Conservation (phyloP, 2,888 invertebrate genomes). For the Diaphora mendica region DNA sequence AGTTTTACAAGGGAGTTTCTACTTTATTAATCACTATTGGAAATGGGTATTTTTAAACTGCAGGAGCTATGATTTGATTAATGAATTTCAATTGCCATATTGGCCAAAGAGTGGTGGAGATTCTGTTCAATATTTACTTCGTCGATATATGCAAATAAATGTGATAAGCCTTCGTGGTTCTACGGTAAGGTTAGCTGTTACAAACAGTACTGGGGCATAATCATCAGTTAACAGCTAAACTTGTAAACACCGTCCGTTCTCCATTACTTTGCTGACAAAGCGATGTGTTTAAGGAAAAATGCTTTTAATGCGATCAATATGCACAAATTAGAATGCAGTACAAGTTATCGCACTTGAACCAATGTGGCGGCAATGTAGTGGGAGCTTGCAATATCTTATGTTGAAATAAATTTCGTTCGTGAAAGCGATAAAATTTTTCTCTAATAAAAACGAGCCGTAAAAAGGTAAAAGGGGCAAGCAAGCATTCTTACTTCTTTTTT, state of each 20-base stretch:
- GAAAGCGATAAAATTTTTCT: conserved; percentile 80
- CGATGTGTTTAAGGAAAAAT: conserved; percentile 81
- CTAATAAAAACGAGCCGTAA: conserved; percentile 85
- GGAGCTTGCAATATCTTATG: conserved; percentile 60
- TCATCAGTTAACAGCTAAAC: conserved; percentile 73
- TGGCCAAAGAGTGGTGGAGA: conserved; percentile 22
- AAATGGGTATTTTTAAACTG: conserved; percentile 23
- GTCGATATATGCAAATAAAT: conserved; percentile 75
- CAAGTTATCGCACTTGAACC: conserved; percentile 81
- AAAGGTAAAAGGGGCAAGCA: conserved; percentile 86
- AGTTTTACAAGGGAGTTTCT: conserved; percentile 45
- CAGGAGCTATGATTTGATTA: conserved; percentile 29
- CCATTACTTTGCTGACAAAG: conserved; percentile 77
- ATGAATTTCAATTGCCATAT: conserved; percentile 34
- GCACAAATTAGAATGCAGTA: conserved; percentile 77
- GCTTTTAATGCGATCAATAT: conserved; percentile 78
- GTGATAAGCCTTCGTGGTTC: conserved; percentile 74
- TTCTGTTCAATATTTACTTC: conserved; percentile 41
- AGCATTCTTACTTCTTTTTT: conserved; percentile 98
- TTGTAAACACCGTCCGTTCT: conserved; percentile 61
- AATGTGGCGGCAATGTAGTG: conserved; percentile 71
- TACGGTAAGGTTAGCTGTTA: conserved; percentile 78
- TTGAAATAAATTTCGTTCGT: conserved; percentile 69
- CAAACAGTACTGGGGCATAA: conserved; percentile 31
- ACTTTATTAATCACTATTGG: conserved; percentile 27